Evolutionary conservation across 1,140 invertebrate species (phyloP).

Genomic region (Zaprionus ornatus): DNA sequence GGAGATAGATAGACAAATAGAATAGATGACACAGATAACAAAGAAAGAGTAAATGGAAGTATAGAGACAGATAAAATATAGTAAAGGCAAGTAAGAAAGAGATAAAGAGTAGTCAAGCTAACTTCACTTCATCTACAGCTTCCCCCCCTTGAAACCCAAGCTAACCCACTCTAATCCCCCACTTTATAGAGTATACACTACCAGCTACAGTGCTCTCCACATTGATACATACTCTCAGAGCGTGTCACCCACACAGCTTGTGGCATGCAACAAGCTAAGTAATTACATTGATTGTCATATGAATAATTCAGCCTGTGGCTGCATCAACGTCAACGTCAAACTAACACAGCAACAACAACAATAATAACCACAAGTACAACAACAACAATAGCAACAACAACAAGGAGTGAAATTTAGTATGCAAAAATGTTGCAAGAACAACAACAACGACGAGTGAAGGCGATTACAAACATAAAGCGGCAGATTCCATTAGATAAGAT

Average conservation of each 20-base stretch:
- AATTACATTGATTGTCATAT: constrained; percentile 28
- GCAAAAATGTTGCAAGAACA: not conserved
- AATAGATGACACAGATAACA: no score
- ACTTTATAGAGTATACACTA: not conserved
- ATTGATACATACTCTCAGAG: not conserved
- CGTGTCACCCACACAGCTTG: not conserved
- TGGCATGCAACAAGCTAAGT: not conserved
- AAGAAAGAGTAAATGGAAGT: no score
- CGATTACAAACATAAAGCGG: not conserved
- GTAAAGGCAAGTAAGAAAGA: no score
- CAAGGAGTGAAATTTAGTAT: not conserved
- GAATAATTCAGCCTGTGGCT: constrained; percentile 13
- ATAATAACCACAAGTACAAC: not conserved
- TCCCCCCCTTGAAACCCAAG: no score
- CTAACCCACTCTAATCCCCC: not conserved
- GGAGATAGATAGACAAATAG: no score
- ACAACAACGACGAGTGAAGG: not conserved
- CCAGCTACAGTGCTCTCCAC: not conserved
- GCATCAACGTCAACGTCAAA: constrained; percentile 3
- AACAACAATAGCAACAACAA: not conserved
- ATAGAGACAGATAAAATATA: no score
- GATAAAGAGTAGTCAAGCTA: no score
- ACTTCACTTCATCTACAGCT: no score
- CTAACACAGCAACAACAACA: not conserved
- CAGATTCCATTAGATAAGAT: constrained; percentile 12